Conservation (phyloP, 2,797 vertebrate species). For the Neostethus bicornis region DNA sequence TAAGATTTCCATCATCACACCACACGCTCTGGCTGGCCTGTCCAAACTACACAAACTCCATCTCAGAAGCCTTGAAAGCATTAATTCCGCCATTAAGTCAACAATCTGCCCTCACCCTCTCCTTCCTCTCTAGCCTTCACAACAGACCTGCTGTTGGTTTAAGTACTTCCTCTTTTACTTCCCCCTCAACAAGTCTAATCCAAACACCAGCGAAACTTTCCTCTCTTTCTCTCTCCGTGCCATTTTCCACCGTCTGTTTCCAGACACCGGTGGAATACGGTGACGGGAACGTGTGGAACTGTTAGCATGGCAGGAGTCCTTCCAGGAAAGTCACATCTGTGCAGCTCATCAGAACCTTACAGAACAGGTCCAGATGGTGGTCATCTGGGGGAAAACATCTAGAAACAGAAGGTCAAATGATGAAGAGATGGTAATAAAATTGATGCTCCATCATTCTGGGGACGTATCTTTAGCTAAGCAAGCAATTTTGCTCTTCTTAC, state of each 20-base stretch:
- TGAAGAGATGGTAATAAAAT: slow-evolving; percentile 57
- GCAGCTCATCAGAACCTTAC: slow-evolving; percentile 71
- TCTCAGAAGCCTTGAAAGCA: slow-evolving; percentile 68
- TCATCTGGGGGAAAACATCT: slow-evolving; percentile 68
- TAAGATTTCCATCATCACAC: slow-evolving; percentile 75
- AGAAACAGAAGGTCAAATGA: slow-evolving; percentile 63
- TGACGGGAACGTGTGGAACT: slow-evolving; percentile 59
- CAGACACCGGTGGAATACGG: slow-evolving; percentile 67
- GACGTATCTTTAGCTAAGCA: too few species aligned
- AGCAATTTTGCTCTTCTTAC: too few species aligned
- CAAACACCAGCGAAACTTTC: slow-evolving; percentile 64
- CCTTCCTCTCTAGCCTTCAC: slow-evolving; percentile 39
- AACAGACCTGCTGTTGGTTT: slow-evolving; percentile 57
- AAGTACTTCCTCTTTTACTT: slow-evolving; percentile 67
- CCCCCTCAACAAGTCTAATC: slow-evolving; percentile 64
- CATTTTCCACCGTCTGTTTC: slow-evolving; percentile 73
- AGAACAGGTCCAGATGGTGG: slow-evolving; percentile 67
- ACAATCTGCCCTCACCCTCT: slow-evolving; percentile 58
- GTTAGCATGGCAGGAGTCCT: slow-evolving; percentile 56
- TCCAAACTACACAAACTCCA: slow-evolving; percentile 73
- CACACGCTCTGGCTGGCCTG: slow-evolving; percentile 43
- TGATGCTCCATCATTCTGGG: too few species aligned
- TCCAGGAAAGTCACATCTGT: slow-evolving; percentile 78
- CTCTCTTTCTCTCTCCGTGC: slow-evolving; percentile 47
- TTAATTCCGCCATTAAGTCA: slow-evolving; percentile 68